Percentiles rank a stretch among this genome's conserved stretches.
Evolutionary conservation across 1,140 invertebrate species (phyloP).

Genomic region (Bactericera cockerelli): DNA sequence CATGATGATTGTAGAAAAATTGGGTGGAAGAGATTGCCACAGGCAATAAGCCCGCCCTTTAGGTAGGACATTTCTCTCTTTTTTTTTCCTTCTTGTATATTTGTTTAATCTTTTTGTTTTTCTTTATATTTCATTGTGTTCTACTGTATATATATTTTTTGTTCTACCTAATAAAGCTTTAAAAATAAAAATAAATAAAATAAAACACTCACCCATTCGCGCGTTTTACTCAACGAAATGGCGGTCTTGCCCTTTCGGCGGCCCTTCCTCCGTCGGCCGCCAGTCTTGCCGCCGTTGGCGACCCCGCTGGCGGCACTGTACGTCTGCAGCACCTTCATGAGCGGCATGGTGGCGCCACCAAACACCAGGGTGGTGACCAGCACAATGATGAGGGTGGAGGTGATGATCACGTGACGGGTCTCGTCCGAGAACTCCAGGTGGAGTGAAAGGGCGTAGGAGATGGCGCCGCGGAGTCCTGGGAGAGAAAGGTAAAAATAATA

Average conservation of each 20-base stretch:
- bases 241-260: conserved; percentile 34
- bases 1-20: too few relatives aligned
- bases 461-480: conserved; percentile 82
- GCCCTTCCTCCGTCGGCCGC: conserved; percentile 45
- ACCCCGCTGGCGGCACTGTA: conserved; percentile 34
- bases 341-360: conserved; percentile 91
- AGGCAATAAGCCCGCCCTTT: too few relatives aligned
- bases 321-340: conserved; percentile 66
- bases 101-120: too few relatives aligned
- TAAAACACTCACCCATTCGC: conserved; percentile 76
- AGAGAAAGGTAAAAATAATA: conserved; percentile 21
- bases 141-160: too few relatives aligned
- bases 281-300: conserved; percentile 36
- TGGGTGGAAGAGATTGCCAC: too few relatives aligned
- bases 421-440: conserved; percentile 90
- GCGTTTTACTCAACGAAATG: conserved; percentile 87
- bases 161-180: too few relatives aligned
- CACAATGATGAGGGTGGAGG: conserved; percentile 91
- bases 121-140: too few relatives aligned
- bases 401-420: conserved; percentile 88
- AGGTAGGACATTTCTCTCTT: too few relatives aligned
- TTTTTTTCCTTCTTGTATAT: too few relatives aligned
- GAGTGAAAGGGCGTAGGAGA: conserved; percentile 92
- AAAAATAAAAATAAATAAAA: too few relatives aligned
- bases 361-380: conserved; percentile 88